Base-by-base conservation (phyloP, 2,113 vertebrate genomes). In the Brachionichthys hirsutus region DNA sequence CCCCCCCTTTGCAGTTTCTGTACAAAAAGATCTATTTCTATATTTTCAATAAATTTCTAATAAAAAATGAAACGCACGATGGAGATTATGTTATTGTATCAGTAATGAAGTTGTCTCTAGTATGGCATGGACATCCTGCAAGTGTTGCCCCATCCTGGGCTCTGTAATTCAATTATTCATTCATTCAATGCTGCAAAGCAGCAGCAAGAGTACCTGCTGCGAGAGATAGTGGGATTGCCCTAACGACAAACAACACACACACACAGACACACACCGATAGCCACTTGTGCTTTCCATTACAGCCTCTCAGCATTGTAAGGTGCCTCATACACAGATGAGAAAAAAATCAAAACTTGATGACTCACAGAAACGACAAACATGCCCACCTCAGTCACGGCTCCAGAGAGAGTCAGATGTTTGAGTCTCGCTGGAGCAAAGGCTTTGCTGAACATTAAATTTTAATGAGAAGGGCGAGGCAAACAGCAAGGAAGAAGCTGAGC, bases 31-130 rank as follows among this genome's bases (percentile, higher is more conserved):
- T 91, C 89, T 82, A 91, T 91, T 92, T 92, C 86, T 92, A 92
- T 92, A 92, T 91, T 92, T 92, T 88, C 89, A 92, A 92, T 92
- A 91, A 89, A 91, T 92, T 92, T 92, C 64, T 89, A 85, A 85
- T 80, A 68, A 88, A 88, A 88, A 81, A 81, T 44, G 8, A 77
- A 54, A 46, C 8, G 19, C 1, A 6, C 45, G 34, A 45, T 16
- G 17, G 19, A 14, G 0, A 49, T 24, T 12, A 6, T 49, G 9
- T 35, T 18, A 10, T 22, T 6, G 43, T 45, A 38, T 45, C 2
- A 35, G 20, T 45, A 17, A 45, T 22, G 16, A 38, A 53, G 30
- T 10, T 36, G 14, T 58, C 3, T 4, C 10, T 22, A 6, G 49
- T 52, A 13, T 57, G 30, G n/a, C 54, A 19, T 60, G 19, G 44